These are phyloP conservation scores for sheep (Ovis aries) DNA, from an alignment of 2,113 vertebrate genomes.

Conservation along the genomic window ARS-UI_Ramb_v3.0 NC_056054.1:182686501-182687000, in stretches of 20 bases:
- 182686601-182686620: not conserved
- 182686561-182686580: not conserved
- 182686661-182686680: not conserved
- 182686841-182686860: not conserved
- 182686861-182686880: not conserved
- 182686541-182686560: not conserved
- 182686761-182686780: not conserved
- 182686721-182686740: not conserved
- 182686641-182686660: not conserved
- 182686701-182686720: not conserved
- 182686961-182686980: not conserved
- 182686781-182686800: not conserved
- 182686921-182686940: not conserved
- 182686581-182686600: not conserved
- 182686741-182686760: not conserved
- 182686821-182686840: not conserved
- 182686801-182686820: not conserved
- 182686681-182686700: not conserved
- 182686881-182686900: not conserved
- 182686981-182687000: not conserved
- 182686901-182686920: not conserved
- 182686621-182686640: not conserved
- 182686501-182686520: not conserved
- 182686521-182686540: not conserved
- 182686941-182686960: not conserved